Evolutionary conservation across 1,140 invertebrate genomes (phyloP), one percentile per base, ranked within the genome.

Genomic region (Drosophila quadrilineata): DNA sequence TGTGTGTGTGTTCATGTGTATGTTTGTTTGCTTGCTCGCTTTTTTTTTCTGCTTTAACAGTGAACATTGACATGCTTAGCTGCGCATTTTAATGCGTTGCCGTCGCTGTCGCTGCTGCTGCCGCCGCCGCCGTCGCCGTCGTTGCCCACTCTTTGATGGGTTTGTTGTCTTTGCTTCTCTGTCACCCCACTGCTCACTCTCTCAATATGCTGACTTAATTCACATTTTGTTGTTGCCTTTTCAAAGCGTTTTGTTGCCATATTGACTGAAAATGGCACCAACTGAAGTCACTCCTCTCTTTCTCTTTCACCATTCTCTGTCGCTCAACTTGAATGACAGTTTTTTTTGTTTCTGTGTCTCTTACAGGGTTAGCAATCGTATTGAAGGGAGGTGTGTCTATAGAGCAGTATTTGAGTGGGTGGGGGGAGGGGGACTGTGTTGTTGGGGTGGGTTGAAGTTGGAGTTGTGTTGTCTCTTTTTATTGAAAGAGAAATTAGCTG

Each of bases 401-500:
- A 5, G 8, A 9, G 26, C 29, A 12, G n/a, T 28, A 3, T 21
- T 2, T 24, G 24, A 10, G 12, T 16, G 19, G 12, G 14, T 4
- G 8, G 38, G 8, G n/a, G 9, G 22, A 4, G 10, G 22, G 12
- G 54, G 21, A n/a, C n/a, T n/a, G 35, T 26, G 60, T 68, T 48
- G 16, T 28, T 48, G 17, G 19, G 26, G 21, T 6, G 10, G 22
- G 35, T 19, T 24, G 57, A 17, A 9, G 10, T 48, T 10, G 49
- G 28, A 35, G 49, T 48, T 24, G 45, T 45, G 50, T 48, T 45
- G 17, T 43, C 36, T 22, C 19, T 26, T 70, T 84, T 77, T 77
- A 82, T 82, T 82, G 73, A 76, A 82, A 77, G 77, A 82, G 77
- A 82, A 82, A 82, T 82, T 84, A 84, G 75, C 64, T 73, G 73